Percentiles rank a stretch among this genome's conserved stretches.
phyloP scores from a whole-genome alignment of 2,888 invertebrate genomes.

The Lithophane leautieri region DNA sequence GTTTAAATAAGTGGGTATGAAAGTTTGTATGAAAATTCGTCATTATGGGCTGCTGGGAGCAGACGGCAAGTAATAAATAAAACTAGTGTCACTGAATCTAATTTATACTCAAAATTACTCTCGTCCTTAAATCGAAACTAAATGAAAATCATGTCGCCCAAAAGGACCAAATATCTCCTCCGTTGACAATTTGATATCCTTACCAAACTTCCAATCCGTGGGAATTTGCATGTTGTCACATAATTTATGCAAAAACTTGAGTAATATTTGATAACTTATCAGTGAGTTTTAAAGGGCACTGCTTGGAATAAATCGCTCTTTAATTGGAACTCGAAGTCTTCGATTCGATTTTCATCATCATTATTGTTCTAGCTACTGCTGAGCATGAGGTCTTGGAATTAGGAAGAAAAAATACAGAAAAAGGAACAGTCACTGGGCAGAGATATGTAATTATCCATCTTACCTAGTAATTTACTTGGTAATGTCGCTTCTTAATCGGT shows the following conservation, averaged over 20 bases:
- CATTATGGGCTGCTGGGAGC: background rate
- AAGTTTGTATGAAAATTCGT: background rate
- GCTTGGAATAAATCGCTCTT: constrained; percentile 18
- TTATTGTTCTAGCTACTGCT: background rate
- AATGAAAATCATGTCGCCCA: background rate
- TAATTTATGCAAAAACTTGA: constrained; percentile 53
- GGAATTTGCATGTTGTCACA: constrained; percentile 47
- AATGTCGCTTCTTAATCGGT: background rate
- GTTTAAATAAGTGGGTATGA: background rate
- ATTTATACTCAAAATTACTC: background rate
- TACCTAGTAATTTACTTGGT: background rate
- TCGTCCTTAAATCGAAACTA: constrained; percentile 3
- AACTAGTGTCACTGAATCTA: background rate
- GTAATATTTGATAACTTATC: constrained; percentile 43
- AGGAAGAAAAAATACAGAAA: background rate
- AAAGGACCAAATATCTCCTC: constrained; percentile 1
- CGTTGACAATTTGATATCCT: constrained; percentile 30
- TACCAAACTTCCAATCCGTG: constrained; percentile 12
- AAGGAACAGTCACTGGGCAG: background rate
- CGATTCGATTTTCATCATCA: background rate
- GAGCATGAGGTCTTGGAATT: background rate
- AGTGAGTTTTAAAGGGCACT: constrained; percentile 17
- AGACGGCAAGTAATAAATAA: background rate
- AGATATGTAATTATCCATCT: background rate
- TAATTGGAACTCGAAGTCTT: background rate